Evolutionary conservation across 1,140 invertebrate genomes (phyloP).

Genomic region (Caerostris extrusa): DNA sequence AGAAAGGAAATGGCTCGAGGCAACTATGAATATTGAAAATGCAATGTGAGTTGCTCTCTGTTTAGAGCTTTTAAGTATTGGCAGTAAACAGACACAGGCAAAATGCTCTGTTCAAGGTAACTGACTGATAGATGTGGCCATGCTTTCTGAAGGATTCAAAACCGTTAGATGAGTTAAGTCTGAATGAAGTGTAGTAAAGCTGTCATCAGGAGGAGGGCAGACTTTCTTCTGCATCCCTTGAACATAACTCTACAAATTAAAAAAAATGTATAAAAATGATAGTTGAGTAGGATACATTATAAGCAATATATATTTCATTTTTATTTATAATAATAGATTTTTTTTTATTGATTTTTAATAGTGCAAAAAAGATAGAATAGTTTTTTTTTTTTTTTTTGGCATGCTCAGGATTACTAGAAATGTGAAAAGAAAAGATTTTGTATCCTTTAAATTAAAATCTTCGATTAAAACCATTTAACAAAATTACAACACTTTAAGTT

Average conservation of each 20-base stretch:
- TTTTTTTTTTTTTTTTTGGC: no score
- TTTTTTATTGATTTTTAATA: no score
- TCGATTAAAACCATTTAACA: no score
- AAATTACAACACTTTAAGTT: no score
- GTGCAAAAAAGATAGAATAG: no score
- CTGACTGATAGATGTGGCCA: slow-evolving; percentile 78
- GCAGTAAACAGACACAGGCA: slow-evolving; percentile 56
- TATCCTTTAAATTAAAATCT: no score
- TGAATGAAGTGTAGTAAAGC: slow-evolving; percentile 87
- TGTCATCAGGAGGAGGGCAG: slow-evolving; percentile 86
- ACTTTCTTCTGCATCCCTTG: slow-evolving; percentile 89
- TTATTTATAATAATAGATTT: no score
- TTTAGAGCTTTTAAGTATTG: slow-evolving; percentile 55
- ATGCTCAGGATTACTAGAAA: no score
- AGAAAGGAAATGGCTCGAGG: slow-evolving; percentile 23
- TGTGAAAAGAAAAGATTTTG: no score
- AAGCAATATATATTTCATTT: no score
- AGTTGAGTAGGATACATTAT: no score
- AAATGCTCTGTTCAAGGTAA: slow-evolving; percentile 52
- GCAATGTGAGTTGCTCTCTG: slow-evolving; percentile 41
- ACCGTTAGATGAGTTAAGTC: slow-evolving; percentile 88
- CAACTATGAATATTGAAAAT: slow-evolving; percentile 46
- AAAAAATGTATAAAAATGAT: no score
- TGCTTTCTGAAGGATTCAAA: slow-evolving; percentile 80
- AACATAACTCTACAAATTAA: slow-evolving; percentile 87